Percentiles rank a stretch among this genome's conserved stretches.
phyloP scores from a whole-genome alignment of 2,113 vertebrate genomes.

The Takifugu bimaculatus region DNA sequence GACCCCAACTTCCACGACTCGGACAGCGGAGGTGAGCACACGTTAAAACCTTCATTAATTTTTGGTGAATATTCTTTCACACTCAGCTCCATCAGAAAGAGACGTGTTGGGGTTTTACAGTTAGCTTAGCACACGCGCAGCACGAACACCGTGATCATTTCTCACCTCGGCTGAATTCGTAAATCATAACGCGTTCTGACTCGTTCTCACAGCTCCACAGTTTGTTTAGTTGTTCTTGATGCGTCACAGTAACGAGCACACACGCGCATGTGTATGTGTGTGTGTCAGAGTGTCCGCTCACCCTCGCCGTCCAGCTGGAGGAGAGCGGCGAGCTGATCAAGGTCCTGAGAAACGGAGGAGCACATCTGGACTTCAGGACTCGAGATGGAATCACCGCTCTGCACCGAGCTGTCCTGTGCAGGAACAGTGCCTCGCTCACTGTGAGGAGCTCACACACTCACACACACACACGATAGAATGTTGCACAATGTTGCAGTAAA shows the following conservation, averaged over 20 bases:
- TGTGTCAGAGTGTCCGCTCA: conserved; percentile 88
- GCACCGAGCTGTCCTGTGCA: conserved; percentile 28
- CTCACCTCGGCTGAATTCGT: conserved; percentile 82
- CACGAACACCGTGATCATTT: no score
- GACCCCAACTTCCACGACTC: conserved; percentile 79
- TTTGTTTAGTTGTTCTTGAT: conserved; percentile 15
- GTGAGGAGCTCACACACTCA: conserved; percentile 46
- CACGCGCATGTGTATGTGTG: background rate
- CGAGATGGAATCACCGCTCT: background rate
- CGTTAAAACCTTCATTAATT: background rate
- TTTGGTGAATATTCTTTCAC: no score
- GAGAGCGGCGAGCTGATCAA: conserved; percentile 78
- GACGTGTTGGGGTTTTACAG: no score
- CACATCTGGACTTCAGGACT: conserved; percentile 87
- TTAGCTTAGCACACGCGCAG: no score
- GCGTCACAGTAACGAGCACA: no score
- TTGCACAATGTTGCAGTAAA: no score
- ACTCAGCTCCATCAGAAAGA: no score
- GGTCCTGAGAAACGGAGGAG: conserved; percentile 81
- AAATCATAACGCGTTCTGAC: no score
- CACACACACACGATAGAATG: no score
- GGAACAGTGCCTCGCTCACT: conserved; percentile 74
- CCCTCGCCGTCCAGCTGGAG: conserved; percentile 88
- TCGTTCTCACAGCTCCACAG: conserved; percentile 59
- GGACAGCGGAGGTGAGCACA: conserved; percentile 70